Evolutionary conservation across 2,113 vertebrate genomes (phyloP).

Genomic region (Chionomys nivalis): DNA sequence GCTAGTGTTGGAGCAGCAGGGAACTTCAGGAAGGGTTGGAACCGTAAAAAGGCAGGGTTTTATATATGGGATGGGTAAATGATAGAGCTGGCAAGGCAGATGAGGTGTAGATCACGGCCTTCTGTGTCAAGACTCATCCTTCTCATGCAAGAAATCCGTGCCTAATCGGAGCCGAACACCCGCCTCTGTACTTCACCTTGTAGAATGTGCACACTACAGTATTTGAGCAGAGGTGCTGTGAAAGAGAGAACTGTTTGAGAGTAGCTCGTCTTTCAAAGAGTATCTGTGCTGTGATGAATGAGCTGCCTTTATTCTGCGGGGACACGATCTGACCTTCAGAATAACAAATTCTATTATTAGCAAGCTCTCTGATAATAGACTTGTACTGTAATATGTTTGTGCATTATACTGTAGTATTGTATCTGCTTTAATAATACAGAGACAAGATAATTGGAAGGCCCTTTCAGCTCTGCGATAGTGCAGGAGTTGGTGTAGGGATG

Average conservation of each 20-base stretch:
- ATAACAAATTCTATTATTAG: conserved; percentile 61
- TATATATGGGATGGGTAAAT: neutral
- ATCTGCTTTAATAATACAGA: conserved; percentile 50
- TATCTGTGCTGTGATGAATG: neutral
- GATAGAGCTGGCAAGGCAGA: neutral
- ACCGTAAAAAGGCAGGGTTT: neutral
- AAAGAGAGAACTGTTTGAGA: neutral
- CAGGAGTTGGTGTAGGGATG: neutral
- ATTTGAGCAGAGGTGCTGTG: neutral
- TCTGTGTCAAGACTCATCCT: neutral
- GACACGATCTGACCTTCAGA: conserved; percentile 58
- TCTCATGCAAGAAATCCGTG: neutral
- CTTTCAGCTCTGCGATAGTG: neutral
- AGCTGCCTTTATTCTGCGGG: neutral
- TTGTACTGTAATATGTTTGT: conserved; percentile 1
- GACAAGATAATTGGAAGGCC: conserved; percentile 51
- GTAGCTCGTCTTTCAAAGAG: conserved; percentile 12
- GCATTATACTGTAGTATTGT: neutral
- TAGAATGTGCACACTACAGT: neutral
- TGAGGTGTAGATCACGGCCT: neutral
- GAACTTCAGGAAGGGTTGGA: neutral
- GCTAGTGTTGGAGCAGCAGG: neutral
- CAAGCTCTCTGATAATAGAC: conserved; percentile 37
- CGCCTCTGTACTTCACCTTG: neutral
- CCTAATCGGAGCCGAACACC: neutral